Evolutionary conservation across 2,888 invertebrate species (phyloP).

Genomic region (Oligia fasciuncula): DNA sequence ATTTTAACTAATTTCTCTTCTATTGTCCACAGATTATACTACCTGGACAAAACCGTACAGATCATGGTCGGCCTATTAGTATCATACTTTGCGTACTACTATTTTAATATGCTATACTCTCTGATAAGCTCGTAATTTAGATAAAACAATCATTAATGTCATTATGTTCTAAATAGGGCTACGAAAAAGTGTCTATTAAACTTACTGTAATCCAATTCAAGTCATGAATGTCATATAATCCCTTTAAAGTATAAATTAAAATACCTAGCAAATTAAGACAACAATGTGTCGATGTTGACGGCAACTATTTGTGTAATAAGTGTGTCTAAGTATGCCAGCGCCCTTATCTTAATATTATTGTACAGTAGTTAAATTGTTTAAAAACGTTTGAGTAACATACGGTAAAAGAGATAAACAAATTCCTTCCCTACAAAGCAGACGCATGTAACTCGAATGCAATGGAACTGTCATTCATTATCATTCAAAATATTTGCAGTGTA

Average conservation of each 20-base stretch:
- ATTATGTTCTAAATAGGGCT: background rate
- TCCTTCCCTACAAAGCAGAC: background rate
- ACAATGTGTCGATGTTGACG: background rate
- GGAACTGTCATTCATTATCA: background rate
- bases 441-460: background rate
- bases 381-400: background rate
- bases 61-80: constrained; percentile 49
- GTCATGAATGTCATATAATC: constrained; percentile 14
- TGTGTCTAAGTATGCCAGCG: background rate
- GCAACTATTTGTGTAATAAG: constrained; percentile 17
- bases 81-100: constrained; percentile 57
- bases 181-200: constrained; percentile 1
- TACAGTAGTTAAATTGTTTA: background rate
- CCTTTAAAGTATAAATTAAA: constrained; percentile 2
- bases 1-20: constrained; percentile 28
- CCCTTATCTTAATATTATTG: constrained; percentile 8
- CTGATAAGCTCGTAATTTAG: constrained; percentile 43
- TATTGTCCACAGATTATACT: constrained; percentile 85
- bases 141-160: constrained; percentile 1
- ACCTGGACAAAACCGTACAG: constrained; percentile 82
- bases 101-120: constrained; percentile 57
- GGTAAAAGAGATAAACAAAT: background rate
- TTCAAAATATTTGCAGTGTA: background rate
- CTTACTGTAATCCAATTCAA: constrained; percentile 24
- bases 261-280: constrained; percentile 4